Conservation (phyloP, 2,113 vertebrate species). For the Nibea coibor region DNA sequence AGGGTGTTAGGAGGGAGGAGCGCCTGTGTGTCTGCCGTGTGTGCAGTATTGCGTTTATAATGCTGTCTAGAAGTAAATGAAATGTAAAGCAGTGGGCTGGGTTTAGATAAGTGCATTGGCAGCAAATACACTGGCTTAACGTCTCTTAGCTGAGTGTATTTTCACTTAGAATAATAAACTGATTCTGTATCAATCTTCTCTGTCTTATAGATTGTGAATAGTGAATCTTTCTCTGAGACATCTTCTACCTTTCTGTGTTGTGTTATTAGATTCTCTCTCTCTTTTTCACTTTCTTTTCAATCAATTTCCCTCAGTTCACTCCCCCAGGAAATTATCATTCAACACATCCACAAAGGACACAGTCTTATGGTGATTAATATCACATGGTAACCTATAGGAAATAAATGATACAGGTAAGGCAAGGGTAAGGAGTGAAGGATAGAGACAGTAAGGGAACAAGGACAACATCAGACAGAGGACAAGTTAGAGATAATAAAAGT, state of each 20-base stretch:
- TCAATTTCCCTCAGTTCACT: too few species aligned
- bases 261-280: slow-evolving; percentile 6
- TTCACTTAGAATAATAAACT: slow-evolving; percentile 31
- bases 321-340: too few species aligned
- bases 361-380: slow-evolving; percentile 12
- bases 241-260: slow-evolving; percentile 1
- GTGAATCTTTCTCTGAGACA: slow-evolving; percentile 7
- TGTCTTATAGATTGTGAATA: background rate
- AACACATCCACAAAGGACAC: background rate
- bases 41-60: slow-evolving; percentile 67
- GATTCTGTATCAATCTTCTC: slow-evolving; percentile 6
- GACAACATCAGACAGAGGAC: slow-evolving; percentile 7
- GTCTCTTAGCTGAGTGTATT: slow-evolving; percentile 47
- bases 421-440: background rate
- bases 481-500: slow-evolving; percentile 5
- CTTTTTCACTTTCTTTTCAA: slow-evolving; percentile 8
- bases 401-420: slow-evolving; percentile 4
- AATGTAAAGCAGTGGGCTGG: slow-evolving; percentile 47
- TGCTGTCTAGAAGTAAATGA: slow-evolving; percentile 58
- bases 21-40: slow-evolving; percentile 13
- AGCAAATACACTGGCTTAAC: slow-evolving; percentile 55
- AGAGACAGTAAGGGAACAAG: background rate
- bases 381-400: slow-evolving; percentile 8
- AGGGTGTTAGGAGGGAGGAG: slow-evolving; percentile 7
- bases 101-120: slow-evolving; percentile 52